Percentiles rank a stretch among this genome's conserved stretches.
These are phyloP conservation scores for Harpalus rubripes DNA, from an alignment of 2,888 invertebrate species.

Conservation along the genomic window DNA sequence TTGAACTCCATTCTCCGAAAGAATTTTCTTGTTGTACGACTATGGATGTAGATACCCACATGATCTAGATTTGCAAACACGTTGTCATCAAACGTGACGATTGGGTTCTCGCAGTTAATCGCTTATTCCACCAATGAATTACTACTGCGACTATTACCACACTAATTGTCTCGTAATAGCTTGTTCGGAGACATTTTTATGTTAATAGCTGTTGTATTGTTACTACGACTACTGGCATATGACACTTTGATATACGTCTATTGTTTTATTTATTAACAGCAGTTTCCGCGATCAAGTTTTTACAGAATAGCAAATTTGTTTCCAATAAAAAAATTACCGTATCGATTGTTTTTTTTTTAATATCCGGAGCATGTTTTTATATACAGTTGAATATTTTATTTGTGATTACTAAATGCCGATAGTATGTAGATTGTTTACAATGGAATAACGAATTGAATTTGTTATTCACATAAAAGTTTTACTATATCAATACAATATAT, in stretches of 20 bases:
- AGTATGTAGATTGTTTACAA: conserved; percentile 26
- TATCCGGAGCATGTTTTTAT: conserved; percentile 31
- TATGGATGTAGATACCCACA: background rate
- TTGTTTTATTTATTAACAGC: background rate
- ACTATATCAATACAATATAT: too few species aligned
- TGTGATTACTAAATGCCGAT: conserved; percentile 9
- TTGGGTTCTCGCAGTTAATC: conserved; percentile 26
- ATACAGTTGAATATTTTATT: conserved; percentile 22
- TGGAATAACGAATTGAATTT: background rate
- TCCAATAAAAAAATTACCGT: conserved; percentile 13
- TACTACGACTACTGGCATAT: conserved; percentile 7
- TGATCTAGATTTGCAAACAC: conserved; percentile 33
- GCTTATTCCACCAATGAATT: conserved; percentile 15
- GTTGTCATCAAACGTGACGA: conserved; percentile 46
- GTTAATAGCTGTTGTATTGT: conserved; percentile 5
- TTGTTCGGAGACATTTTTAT: conserved; percentile 14
- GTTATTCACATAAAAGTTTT: too few species aligned
- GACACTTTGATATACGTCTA: background rate
- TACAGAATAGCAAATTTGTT: conserved; percentile 6
- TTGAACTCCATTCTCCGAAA: background rate
- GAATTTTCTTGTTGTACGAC: background rate
- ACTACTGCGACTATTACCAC: background rate
- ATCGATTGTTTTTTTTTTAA: conserved; percentile 37
- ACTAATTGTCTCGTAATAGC: conserved; percentile 13
- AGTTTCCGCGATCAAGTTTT: background rate